phyloP scores from a whole-genome alignment of 2,888 invertebrate species.

The Drosophila paracracens region DNA sequence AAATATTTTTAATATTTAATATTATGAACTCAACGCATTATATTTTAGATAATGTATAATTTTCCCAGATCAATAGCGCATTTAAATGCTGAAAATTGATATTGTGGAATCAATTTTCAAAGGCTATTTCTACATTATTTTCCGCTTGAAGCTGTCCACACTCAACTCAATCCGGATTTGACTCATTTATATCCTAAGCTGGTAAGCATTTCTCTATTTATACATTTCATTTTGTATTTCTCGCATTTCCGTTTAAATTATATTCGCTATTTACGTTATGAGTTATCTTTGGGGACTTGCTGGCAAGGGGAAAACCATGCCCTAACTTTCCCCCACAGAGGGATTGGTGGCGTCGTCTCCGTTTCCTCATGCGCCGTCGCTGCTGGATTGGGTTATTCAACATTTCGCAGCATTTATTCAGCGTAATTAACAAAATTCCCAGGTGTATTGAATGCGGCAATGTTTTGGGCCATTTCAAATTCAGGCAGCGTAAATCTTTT shows the following conservation, averaged over 20 bases:
- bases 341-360: neutral
- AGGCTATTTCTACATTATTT: neutral
- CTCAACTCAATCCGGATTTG: neutral
- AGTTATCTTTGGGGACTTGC: slow-evolving; percentile 25
- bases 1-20: neutral
- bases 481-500: slow-evolving; percentile 76
- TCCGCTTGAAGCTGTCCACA: neutral
- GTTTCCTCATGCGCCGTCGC: neutral
- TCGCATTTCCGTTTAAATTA: neutral
- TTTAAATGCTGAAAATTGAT: neutral
- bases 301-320: neutral
- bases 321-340: neutral
- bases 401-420: slow-evolving; percentile 72
- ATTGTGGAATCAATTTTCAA: neutral
- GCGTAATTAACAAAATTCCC: slow-evolving; percentile 77
- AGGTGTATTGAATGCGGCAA: slow-evolving; percentile 62
- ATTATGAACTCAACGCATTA: neutral
- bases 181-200: neutral
- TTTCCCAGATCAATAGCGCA: neutral
- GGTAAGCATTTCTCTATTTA: neutral
- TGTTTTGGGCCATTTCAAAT: slow-evolving; percentile 63
- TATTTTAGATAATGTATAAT: neutral
- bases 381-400: slow-evolving; percentile 25
- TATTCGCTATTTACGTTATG: slow-evolving; percentile 48
- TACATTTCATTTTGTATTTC: neutral